A percentile compares a stretch with the other conserved stretches of the same genome.
Conservation (phyloP, 2,113 vertebrate species). For the Candoia aspera region DNA sequence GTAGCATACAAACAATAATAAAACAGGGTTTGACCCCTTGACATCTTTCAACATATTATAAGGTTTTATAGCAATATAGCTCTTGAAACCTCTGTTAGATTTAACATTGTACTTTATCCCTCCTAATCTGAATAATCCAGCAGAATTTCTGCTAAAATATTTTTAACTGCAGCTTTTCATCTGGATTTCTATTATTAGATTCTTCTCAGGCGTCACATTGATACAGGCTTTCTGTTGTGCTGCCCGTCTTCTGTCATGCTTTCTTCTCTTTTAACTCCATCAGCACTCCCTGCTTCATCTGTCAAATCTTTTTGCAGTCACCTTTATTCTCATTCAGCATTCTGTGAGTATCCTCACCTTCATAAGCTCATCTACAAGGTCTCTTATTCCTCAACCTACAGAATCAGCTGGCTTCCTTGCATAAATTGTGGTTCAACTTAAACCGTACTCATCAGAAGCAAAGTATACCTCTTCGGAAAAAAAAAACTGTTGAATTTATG, state of each 20-base stretch:
- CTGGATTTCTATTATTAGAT: neutral
- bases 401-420: neutral
- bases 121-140: neutral
- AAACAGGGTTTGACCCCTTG: neutral
- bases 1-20: neutral
- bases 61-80: neutral
- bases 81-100: neutral
- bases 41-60: neutral
- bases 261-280: neutral
- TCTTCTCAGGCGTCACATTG: neutral
- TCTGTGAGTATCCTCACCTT: neutral
- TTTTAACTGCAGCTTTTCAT: neutral
- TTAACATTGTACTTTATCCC: neutral
- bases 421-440: neutral
- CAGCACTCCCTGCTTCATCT: neutral
- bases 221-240: neutral
- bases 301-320: neutral
- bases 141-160: neutral
- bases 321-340: neutral
- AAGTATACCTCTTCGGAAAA: neutral
- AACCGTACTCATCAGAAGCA: neutral
- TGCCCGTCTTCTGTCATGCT: slow-evolving; percentile 9
- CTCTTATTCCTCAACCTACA: neutral
- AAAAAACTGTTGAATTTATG: neutral
- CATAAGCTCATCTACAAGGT: neutral